Evolutionary conservation across 2,113 vertebrate genomes (phyloP).

Genomic region (Brienomyrus brachyistius): DNA sequence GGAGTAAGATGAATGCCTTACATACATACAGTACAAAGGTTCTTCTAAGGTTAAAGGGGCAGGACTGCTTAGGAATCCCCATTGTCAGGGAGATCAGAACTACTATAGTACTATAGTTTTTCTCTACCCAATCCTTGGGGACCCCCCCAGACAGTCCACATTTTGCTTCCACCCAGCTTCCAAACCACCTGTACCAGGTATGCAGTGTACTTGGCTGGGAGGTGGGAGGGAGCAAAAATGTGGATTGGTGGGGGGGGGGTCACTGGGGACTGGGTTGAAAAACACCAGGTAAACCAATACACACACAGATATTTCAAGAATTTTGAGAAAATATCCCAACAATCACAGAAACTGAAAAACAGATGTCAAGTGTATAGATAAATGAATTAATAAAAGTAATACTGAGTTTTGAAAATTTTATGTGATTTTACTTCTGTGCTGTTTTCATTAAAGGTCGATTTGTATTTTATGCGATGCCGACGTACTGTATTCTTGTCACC

Average conservation of each 20-base stretch:
- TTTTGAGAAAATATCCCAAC: neutral
- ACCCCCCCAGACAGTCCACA: neutral
- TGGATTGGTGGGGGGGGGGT: neutral
- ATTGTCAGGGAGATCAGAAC: neutral
- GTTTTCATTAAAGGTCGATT: neutral
- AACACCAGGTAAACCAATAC: neutral
- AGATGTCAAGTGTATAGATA: neutral
- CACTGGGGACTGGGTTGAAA: neutral
- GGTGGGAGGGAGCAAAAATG: neutral
- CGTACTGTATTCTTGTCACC: accelerated
- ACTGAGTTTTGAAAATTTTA: neutral
- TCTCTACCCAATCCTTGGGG: neutral
- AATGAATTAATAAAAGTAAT: neutral
- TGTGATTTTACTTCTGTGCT: neutral
- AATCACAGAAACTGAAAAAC: neutral
- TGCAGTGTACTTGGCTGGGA: neutral
- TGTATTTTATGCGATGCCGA: neutral
- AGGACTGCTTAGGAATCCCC: neutral
- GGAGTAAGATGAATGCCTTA: neutral
- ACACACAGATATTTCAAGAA: neutral
- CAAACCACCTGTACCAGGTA: neutral
- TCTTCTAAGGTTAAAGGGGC: neutral
- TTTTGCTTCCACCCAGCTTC: neutral
- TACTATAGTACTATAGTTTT: neutral
- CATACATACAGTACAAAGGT: neutral